Evolutionary conservation across 2,113 vertebrate species (phyloP).

Genomic region (Gyps fulvus): DNA sequence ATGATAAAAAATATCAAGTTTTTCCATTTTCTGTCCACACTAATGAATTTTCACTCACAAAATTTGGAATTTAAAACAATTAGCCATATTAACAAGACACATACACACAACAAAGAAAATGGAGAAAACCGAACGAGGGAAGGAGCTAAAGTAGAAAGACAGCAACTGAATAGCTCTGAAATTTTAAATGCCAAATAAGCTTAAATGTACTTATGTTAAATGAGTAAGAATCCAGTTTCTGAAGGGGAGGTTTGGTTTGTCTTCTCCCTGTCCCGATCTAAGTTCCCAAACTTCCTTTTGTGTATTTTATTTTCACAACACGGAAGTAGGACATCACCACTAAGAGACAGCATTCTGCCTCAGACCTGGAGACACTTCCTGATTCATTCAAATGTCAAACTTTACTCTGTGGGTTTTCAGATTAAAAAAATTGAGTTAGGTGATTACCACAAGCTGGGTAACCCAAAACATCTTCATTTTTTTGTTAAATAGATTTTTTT

Average conservation of each 20-base stretch:
- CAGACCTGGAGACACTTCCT: not conserved
- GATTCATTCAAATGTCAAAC: not conserved
- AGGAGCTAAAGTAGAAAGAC: not conserved
- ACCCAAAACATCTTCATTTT: not conserved
- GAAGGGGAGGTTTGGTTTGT: not conserved
- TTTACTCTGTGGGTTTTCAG: not conserved
- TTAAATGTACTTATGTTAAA: not conserved
- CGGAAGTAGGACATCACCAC: not conserved
- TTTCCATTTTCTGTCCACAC: not conserved
- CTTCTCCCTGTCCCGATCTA: not conserved
- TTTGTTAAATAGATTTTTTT: too few species aligned
- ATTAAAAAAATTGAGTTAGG: not conserved
- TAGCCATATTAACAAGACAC: not conserved
- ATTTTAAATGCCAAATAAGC: not conserved
- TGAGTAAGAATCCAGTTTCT: not conserved
- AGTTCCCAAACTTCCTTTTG: not conserved
- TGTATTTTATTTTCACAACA: not conserved
- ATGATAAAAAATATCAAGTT: not conserved
- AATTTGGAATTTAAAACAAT: not conserved
- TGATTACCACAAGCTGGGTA: not conserved
- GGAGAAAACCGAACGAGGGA: not conserved
- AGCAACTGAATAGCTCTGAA: not conserved
- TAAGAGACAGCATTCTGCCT: not conserved
- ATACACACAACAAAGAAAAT: not conserved
- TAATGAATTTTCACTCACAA: not conserved